A percentile compares a stretch with the other conserved stretches of the same genome.
phyloP scores from a whole-genome alignment of 2,113 vertebrate genomes.

The Hypocryptadius cinnamomeus region DNA sequence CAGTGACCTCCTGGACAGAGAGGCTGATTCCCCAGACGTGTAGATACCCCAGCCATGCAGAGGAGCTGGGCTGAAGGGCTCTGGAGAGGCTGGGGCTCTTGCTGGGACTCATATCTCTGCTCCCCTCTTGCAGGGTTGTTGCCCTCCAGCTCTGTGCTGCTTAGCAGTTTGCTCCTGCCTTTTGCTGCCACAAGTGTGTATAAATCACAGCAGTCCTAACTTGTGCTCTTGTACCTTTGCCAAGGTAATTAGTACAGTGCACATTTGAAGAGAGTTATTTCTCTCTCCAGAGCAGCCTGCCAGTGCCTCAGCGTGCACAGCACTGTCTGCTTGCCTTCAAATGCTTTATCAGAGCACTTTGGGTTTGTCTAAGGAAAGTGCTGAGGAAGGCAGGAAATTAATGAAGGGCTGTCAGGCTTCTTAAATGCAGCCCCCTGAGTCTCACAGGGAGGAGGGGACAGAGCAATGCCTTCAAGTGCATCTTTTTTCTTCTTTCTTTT shows the following conservation, averaged over 20 bases:
- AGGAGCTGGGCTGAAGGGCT: background rate
- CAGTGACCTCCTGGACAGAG: background rate
- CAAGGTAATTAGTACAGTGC: constrained; percentile 43
- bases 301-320: background rate
- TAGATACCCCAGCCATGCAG: background rate
- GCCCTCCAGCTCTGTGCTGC: background rate
- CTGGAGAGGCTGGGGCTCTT: background rate
- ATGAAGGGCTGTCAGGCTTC: background rate
- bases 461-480: background rate
- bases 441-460: background rate
- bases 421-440: background rate
- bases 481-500: background rate
- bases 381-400: constrained; percentile 34
- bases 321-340: background rate
- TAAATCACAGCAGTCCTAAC: constrained; percentile 34
- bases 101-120: background rate
- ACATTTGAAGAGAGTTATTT: constrained; percentile 20
- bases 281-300: background rate
- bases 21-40: background rate
- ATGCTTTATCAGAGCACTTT: background rate
- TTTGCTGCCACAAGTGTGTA: background rate
- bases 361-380: constrained; percentile 9
- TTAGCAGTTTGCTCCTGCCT: background rate
- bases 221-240: constrained; percentile 36
- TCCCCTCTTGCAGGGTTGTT: background rate